These are phyloP conservation scores for Rhynchonema sp. DNA, from an alignment of 2,888 invertebrate species.

Conservation along the genomic window DNA sequence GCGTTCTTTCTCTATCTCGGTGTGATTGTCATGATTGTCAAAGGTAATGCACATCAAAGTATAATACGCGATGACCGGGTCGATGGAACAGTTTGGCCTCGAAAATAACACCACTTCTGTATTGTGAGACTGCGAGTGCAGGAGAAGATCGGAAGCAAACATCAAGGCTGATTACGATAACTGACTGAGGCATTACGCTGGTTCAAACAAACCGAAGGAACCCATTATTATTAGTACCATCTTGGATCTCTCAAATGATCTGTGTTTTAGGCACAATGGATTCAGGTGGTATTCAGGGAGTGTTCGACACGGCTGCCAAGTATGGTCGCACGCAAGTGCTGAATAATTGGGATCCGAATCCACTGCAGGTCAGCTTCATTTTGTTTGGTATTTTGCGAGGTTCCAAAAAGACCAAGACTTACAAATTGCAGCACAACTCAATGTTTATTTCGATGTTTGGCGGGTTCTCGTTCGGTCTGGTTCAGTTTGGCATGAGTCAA, in stretches of 20 bases:
- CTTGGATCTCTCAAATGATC: too few species aligned
- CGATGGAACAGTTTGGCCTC: too few species aligned
- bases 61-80: too few species aligned
- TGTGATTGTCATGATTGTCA: background rate
- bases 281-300: background rate
- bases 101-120: too few species aligned
- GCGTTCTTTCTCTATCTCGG: background rate
- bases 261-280: too few species aligned
- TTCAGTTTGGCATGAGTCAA: constrained; percentile 5
- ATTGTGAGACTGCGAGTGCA: too few species aligned
- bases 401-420: background rate
- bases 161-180: too few species aligned
- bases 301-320: background rate
- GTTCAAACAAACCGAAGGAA: too few species aligned
- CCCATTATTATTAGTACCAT: too few species aligned
- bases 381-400: background rate
- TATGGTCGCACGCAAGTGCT: background rate
- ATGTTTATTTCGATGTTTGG: constrained; percentile 2
- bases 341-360: constrained; percentile 1
- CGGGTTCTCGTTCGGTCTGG: constrained; percentile 5
- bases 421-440: background rate
- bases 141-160: too few species aligned
- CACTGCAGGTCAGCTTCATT: constrained; percentile 2
- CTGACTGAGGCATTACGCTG: too few species aligned
- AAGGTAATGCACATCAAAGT: background rate